Evolutionary conservation across 2,113 vertebrate species (phyloP), one percentile per base, ranked within the genome.

Genomic region (Prunella himalayana): DNA sequence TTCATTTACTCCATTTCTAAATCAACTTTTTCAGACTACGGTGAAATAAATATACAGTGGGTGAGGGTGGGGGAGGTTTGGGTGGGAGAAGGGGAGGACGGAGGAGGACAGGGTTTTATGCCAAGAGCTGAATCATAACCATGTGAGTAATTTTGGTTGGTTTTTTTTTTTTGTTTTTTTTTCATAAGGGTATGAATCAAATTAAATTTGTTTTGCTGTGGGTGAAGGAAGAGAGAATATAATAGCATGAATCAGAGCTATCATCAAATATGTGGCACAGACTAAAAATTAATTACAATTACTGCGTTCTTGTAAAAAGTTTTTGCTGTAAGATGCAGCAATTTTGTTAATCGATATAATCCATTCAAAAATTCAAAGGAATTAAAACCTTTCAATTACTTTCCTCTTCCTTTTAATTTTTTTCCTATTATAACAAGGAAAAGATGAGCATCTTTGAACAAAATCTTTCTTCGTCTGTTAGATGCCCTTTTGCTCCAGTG

Each of bases 231-330:
- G 95, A 97, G 93, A 93, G 94, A 97, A 97, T 97, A 98, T 97
- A 98, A 98, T 97, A 98, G 96, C 92, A 82, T 99, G 98, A 99
- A 98, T 99, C 98, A 99, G 97, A 98, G 96, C 95, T 98, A 98
- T 98, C 98, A 98, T 97, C 97, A 96, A 97, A 97, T 98, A 98
- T 97, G 96, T 63, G 59, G 95, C 96, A 98, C 82, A 97, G 90
- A 93, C 95, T 95, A 97, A 97, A 98, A 97, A 95, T 98, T 98
- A 97, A 98, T 98, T 98, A 97, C 95, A 97, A 97, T 97, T 97
- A 96, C 88, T 97, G 89, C 87, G 71, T 94, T 94, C 91, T 96
- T 88, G 94, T 85, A 92, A 91, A 94, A 94, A 86, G 72, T 82
- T 92, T 87, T 88, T 97, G 88, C 93, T 77, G 33, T 79, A 96